Conservation (phyloP, 2,113 vertebrate genomes). For the Lepus americanus region DNA sequence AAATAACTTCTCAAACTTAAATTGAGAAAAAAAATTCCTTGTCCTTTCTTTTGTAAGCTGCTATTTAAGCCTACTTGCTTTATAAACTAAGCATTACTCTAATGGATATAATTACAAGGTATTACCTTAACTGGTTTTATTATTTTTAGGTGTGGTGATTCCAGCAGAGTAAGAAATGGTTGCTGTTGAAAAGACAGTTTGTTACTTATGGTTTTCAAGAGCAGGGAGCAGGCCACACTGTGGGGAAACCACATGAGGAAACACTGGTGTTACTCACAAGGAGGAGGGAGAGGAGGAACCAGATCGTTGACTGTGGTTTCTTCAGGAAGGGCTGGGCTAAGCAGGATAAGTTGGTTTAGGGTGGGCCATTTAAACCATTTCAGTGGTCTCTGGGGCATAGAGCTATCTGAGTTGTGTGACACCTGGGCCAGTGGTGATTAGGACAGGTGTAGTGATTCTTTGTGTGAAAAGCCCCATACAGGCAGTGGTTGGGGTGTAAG, state of each 20-base stretch:
- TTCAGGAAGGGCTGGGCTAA: background rate
- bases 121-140: background rate
- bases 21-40: background rate
- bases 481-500: background rate
- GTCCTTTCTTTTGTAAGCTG: constrained; percentile 23
- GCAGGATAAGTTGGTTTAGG: background rate
- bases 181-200: background rate
- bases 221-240: rapidly evolving
- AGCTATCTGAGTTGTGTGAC: background rate
- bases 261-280: background rate
- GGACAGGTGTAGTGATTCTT: no score
- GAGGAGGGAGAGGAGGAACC: background rate
- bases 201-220: background rate
- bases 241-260: rapidly evolving
- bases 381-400: background rate
- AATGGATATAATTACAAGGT: background rate
- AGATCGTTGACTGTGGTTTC: background rate
- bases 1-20: constrained; percentile 54
- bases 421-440: background rate
- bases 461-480: background rate
- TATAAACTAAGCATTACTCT: background rate
- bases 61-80: background rate
- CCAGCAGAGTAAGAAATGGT: background rate
- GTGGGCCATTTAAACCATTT: background rate
- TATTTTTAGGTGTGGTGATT: background rate